Conservation (phyloP, 2,797 vertebrate genomes). For the Cetoscarus ocellatus region DNA sequence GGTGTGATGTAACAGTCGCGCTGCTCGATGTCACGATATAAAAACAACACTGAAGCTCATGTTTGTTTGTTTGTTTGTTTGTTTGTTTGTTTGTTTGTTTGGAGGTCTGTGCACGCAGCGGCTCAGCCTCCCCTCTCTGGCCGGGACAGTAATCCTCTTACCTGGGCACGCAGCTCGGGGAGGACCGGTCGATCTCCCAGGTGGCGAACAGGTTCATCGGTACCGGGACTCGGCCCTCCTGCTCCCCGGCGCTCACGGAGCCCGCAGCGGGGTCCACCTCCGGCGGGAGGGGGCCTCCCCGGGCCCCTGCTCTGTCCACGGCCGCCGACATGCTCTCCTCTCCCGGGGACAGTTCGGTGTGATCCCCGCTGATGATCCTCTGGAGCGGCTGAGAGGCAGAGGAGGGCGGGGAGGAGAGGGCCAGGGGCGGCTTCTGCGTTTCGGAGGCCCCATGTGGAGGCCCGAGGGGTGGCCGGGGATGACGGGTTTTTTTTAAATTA, state of each 20-base stretch:
- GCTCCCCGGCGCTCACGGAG: neutral
- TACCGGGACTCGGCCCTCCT: slow-evolving; percentile 46
- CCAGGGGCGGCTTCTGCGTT: no score
- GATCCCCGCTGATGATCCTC: slow-evolving; percentile 16
- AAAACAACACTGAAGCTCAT: no score
- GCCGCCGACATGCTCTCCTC: slow-evolving; percentile 68
- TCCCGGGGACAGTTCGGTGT: neutral
- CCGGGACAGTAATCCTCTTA: slow-evolving; percentile 28
- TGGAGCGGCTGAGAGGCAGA: neutral
- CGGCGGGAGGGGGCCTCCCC: slow-evolving; percentile 45
- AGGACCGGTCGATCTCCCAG: slow-evolving; percentile 82
- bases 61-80: no score
- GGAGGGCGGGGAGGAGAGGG: neutral
- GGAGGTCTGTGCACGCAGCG: neutral
- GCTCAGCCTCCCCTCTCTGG: neutral
- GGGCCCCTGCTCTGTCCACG: slow-evolving; percentile 65
- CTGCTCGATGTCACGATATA: neutral
- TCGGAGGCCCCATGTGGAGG: no score
- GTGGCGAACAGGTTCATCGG: slow-evolving; percentile 84
- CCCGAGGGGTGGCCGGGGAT: no score
- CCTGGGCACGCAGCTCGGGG: slow-evolving; percentile 81
- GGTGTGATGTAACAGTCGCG: neutral
- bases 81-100: no score
- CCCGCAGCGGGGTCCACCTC: slow-evolving; percentile 13
- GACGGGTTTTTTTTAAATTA: no score